Conservation (phyloP, 2,888 invertebrate genomes). For the Eretmocerus hayati region DNA sequence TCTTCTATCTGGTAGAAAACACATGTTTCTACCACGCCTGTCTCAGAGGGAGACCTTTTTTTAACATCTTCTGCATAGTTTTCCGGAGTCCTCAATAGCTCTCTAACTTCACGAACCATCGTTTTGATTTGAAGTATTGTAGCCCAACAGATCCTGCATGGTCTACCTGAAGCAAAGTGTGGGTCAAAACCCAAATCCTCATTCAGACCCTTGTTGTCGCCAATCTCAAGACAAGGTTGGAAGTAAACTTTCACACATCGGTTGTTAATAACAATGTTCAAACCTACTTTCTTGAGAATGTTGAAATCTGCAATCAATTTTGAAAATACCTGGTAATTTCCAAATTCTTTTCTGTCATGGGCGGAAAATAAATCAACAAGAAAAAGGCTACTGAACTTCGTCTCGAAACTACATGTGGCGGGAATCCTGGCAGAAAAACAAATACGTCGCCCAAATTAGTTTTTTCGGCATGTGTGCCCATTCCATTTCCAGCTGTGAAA, state of each 20-base stretch:
- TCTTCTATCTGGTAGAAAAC: slow-evolving; percentile 14
- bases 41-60: slow-evolving; percentile 1
- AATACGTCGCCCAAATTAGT: slow-evolving; percentile 22
- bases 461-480: slow-evolving; percentile 18
- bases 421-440: slow-evolving; percentile 6
- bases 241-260: slow-evolving; percentile 13
- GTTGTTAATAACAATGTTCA: not conserved
- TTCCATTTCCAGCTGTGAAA: slow-evolving; percentile 20
- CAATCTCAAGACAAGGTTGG: slow-evolving; percentile 15
- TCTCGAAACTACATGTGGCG: not conserved
- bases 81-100: slow-evolving; percentile 4
- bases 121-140: not conserved
- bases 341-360: not conserved
- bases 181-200: slow-evolving; percentile 19
- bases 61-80: slow-evolving; percentile 6
- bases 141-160: not conserved
- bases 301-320: slow-evolving; percentile 4
- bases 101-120: slow-evolving; percentile 4
- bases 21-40: slow-evolving; percentile 13
- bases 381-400: not conserved
- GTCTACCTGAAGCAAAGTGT: slow-evolving; percentile 11
- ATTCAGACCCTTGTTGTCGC: slow-evolving; percentile 14
- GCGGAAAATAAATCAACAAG: not conserved
- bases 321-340: too few species aligned
- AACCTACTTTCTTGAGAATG: not conserved